Evolutionary conservation across 2,113 vertebrate species (phyloP).

Genomic region (Uria lomvia): DNA sequence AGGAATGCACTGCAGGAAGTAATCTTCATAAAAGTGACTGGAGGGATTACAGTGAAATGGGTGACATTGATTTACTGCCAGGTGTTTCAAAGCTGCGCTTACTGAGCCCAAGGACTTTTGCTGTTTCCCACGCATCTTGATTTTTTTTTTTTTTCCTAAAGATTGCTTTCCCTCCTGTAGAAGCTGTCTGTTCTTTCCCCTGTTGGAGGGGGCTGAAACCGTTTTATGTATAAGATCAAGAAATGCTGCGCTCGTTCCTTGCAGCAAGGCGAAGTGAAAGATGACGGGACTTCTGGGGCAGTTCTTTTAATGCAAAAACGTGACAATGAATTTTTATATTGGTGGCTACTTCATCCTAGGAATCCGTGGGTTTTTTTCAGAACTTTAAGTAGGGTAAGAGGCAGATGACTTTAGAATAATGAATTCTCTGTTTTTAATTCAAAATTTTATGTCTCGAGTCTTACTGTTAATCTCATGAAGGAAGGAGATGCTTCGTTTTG

Average conservation of each 20-base stretch:
- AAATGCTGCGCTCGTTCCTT: background rate
- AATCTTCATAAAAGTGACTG: constrained; percentile 52
- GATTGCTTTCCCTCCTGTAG: background rate
- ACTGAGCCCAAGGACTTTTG: constrained; percentile 17
- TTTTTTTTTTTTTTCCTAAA: background rate
- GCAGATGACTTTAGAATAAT: background rate
- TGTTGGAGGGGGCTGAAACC: background rate
- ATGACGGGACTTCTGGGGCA: background rate
- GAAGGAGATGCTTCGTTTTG: background rate
- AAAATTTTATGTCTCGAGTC: background rate
- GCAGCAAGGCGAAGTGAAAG: background rate
- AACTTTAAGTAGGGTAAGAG: background rate
- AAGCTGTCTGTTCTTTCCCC: background rate
- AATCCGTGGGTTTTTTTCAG: background rate
- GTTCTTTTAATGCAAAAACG: background rate
- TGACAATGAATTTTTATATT: background rate
- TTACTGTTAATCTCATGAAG: background rate
- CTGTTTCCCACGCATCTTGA: background rate
- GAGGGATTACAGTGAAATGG: constrained; percentile 27
- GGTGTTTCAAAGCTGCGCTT: constrained; percentile 6
- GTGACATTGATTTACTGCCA: constrained; percentile 60
- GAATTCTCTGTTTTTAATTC: background rate
- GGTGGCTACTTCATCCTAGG: background rate
- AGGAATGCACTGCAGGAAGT: constrained; percentile 34
- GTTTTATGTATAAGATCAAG: background rate